Base-by-base conservation (phyloP, 2,888 invertebrate genomes). In the Nineta flava region DNA sequence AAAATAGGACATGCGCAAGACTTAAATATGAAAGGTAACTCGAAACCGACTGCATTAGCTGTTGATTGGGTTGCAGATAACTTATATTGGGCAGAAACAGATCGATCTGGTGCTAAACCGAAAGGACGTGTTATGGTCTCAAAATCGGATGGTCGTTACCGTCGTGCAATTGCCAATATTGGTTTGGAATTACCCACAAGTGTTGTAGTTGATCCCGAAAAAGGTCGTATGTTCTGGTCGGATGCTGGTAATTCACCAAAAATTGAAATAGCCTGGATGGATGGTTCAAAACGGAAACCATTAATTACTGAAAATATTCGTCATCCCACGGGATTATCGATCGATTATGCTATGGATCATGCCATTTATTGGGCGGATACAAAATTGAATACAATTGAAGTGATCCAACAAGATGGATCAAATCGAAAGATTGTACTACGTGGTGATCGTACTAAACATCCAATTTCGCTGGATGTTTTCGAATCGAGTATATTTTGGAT, bases 221-320 rank as follows among this genome's bases (percentile, higher is more conserved):
- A 79, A 52, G 94, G 95, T 1, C 73, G 79, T 55, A 81, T 96
- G 77, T 91, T 87, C 68, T 99, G 96, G 94, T 79, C 93, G 0
- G 95, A 97, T 65, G 84, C 87, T 1, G 93, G 95, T 5, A 81
- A 83, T 0, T 81, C 81, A 3, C 90, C 93, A 0, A 96, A 94
- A 67, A 93, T 99, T 53, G 96, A 96, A 65, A 79, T 83, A 3
- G 79, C 93, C 2, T 96, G 95, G 92, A 91, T 97, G 93, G 96
- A 95, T 61, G 97, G 97, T 0, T 86, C 84, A 0, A 86, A 90
- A 62, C 76, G 94, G 2, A 73, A 83, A 49, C 79, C 85, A 0
- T 65, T 99, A 2, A 82, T 94, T 7, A 80, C 83, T 0, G 88
- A 88, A 52, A 77, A 78, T 52, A 77, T 97, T 21, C 75, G 88